Conservation (phyloP, 2,888 invertebrate species). For the Microplitis manilae region DNA sequence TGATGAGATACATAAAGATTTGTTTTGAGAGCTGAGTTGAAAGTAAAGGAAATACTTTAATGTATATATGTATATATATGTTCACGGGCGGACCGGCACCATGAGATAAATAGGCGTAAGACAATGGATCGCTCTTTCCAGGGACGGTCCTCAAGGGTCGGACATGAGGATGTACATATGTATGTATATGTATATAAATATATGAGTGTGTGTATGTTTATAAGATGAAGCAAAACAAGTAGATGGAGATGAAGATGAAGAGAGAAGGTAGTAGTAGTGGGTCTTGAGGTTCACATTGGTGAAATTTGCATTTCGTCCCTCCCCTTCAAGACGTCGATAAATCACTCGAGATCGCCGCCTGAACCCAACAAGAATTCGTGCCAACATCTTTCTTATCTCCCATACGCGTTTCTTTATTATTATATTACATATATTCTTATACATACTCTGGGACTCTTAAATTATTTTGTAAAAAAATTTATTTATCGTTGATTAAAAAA, state of each 20-base stretch:
- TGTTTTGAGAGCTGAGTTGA: conserved; percentile 7
- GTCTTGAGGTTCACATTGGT: conserved; percentile 58
- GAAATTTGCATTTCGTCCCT: conserved; percentile 67
- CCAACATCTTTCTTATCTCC: conserved; percentile 19
- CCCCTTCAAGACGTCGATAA: conserved; percentile 62
- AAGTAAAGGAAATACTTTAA: not conserved
- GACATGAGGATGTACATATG: not conserved
- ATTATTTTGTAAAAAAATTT: conserved; percentile 12
- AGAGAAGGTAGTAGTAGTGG: conserved; percentile 40
- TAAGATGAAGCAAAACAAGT: conserved; percentile 51
- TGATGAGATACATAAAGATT: conserved; percentile 7
- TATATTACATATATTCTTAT: conserved; percentile 5
- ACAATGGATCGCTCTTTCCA: conserved; percentile 60
- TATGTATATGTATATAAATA: not conserved
- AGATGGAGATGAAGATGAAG: not conserved
- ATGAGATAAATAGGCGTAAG: conserved; percentile 65
- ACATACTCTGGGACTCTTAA: not conserved
- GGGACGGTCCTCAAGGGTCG: conserved; percentile 43
- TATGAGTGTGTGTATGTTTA: not conserved
- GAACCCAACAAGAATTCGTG: conserved; percentile 39
- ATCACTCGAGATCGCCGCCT: conserved; percentile 59
- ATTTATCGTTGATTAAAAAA: conserved; percentile 4
- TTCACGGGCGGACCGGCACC: conserved; percentile 24
- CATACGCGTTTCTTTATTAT: conserved; percentile 7
- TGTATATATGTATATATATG: not conserved